A percentile compares a stretch with the other conserved stretches of the same genome.
These are phyloP conservation scores for Intellagama lesueurii DNA, from an alignment of 2,797 vertebrate genomes.

Conservation along the genomic window DNA sequence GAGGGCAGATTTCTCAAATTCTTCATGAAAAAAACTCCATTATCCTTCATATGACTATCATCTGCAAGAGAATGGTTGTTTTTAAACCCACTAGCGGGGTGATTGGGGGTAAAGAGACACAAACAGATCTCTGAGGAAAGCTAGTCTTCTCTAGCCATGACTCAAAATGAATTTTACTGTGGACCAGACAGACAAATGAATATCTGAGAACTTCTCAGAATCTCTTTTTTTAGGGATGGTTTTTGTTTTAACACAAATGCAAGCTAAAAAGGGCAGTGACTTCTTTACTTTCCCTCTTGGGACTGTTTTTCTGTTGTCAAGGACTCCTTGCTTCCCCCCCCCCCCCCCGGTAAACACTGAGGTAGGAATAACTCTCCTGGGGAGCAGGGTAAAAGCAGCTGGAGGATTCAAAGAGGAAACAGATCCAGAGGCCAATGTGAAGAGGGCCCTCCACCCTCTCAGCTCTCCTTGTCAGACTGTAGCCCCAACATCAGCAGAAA, in stretches of 20 bases:
- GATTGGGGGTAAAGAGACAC: not conserved
- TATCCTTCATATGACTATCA: not conserved
- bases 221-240: not conserved
- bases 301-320: not conserved
- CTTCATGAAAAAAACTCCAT: not conserved
- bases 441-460: not conserved
- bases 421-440: not conserved
- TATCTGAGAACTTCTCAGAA: not conserved
- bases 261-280: not conserved
- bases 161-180: not conserved
- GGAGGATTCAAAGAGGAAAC: not conserved
- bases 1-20: not conserved
- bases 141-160: not conserved
- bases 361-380: not conserved
- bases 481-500: not conserved
- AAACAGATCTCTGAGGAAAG: not conserved
- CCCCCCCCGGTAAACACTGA: not conserved
- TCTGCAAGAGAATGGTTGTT: not conserved
- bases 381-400: not conserved
- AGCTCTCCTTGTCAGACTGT: not conserved
- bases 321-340: not conserved
- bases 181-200: not conserved
- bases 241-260: not conserved
- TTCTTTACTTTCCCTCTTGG: not conserved
- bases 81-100: not conserved